Evolutionary conservation across 2,888 invertebrate species (phyloP), one percentile per base, ranked within the genome.

Genomic region (Papilio elwesi): DNA sequence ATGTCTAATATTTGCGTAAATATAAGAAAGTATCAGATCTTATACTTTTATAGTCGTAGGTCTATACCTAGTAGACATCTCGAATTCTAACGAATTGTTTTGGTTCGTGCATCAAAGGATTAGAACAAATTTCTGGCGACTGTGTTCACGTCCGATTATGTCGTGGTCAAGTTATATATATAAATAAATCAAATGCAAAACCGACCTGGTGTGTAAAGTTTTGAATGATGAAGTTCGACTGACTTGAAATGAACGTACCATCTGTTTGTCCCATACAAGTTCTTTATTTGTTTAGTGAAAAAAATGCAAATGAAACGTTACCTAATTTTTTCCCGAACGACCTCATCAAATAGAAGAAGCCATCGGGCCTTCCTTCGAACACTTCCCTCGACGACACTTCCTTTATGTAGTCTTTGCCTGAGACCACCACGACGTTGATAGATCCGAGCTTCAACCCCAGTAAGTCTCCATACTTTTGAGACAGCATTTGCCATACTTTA

Each of bases 331-430:
- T 95, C 6, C 96, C 96, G 78, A 96, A 96, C 0, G 96, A 95
- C 73, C 97, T 92, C 79, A 96, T 88, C 63, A 94, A 91, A 79
- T 96, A 97, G 83, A 96, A 95, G 81, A 96, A 96, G 11, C 96
- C 96, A 82, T 96, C 95, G 0, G 97, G 97, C 75, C 97, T 93
- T 0, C 96, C 96, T 77, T 96, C 95, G 76, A 97, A 96, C 51
- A 95, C 96, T 48, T 96, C 96, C 62, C 94, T 91, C 0, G 92
- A 88, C 2, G 95, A 91, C 7, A 96, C 95, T 80, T 96, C 95
- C 77, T 94, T 95, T 13, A 96, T 95, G 11, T 95, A 90, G 47
- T 95, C 94, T 68, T 94, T 91, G 0, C 96, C 95, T 5, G 95
- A 95, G 11, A 96, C 94, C 0, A 96, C 86, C 0, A 97, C 95